These are phyloP conservation scores for Pentalonia nigronervosa DNA, from an alignment of 1,140 invertebrate genomes.

Conservation along the genomic window DNA sequence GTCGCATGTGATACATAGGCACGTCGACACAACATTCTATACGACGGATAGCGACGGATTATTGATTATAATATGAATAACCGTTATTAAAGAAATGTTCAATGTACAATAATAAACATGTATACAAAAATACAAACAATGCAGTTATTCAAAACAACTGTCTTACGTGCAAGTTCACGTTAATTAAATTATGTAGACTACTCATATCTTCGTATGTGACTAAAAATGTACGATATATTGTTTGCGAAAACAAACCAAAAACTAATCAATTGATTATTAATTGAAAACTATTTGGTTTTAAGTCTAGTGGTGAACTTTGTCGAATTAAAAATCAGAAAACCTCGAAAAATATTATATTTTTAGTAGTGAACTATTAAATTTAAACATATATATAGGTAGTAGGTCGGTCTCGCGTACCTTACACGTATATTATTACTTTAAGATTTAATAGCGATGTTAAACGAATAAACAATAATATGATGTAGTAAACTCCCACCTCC, in stretches of 20 bases:
- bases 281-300: neutral
- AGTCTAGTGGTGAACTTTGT: neutral
- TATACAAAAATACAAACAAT: neutral
- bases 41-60: neutral
- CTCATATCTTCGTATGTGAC: too few relatives aligned
- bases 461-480: too few relatives aligned
- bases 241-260: neutral
- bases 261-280: neutral
- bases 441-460: too few relatives aligned
- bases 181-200: too few relatives aligned
- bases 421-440: too few relatives aligned
- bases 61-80: neutral
- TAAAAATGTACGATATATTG: neutral
- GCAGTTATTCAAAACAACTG: neutral
- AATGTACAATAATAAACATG: neutral
- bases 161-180: neutral
- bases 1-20: neutral
- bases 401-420: too few relatives aligned
- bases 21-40: too few relatives aligned
- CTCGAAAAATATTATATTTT: neutral
- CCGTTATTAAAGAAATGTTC: neutral
- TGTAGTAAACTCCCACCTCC: too few relatives aligned
- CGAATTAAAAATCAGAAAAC: neutral
- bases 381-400: neutral
- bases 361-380: neutral